Base-by-base conservation (phyloP, 2,888 invertebrate species). In the Emmelina monodactyla region DNA sequence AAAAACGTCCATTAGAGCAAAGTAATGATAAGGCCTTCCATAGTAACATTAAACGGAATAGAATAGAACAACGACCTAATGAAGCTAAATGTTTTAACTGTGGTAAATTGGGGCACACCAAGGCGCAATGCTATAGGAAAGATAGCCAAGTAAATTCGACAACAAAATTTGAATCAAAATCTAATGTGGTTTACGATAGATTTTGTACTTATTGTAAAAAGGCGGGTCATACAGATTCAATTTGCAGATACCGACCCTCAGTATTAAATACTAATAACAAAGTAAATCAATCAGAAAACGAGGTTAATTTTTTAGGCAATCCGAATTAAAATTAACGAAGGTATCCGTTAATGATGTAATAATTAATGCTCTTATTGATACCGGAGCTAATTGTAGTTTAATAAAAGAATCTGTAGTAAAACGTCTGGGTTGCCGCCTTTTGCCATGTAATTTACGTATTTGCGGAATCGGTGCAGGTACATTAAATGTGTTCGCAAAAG, bases 331-430 rank as follows among this genome's bases (percentile, higher is more conserved):
- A 5, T 14, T 43, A 0, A 46, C 45, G 6, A 14, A 25, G 22
- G 42, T 46, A 0, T 12, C 2, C 4, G 42, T 44, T 9, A 35
- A 39, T n/a, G 14, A 37, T 19, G n/a, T 33, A 2, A 7, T 1
- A 2, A 31, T 46, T 10, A 5, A 42, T 5, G 35, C 35, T 1
- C 32, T 48, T 1, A 34, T 45, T 6, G 46, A 50, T 22, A 46
- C 48, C 1, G 47, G 48, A 3, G 48, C 46, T 2, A 45, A 14
- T 32, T 44, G 44, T 36, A 42, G 44, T 15, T 11, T 46, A 2
- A 41, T 46, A 7, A 44, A 40, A 22, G 44, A 44, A 32, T 43
- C 44, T 1, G 29, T 46, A 2, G 41, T 43, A 7, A 37, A 28
- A 14, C 28, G 14, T 1, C 2, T 45, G 7, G 34, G 35, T 1